Conservation (phyloP, 1,140 invertebrate genomes). For the Aphaenogaster floridana region DNA sequence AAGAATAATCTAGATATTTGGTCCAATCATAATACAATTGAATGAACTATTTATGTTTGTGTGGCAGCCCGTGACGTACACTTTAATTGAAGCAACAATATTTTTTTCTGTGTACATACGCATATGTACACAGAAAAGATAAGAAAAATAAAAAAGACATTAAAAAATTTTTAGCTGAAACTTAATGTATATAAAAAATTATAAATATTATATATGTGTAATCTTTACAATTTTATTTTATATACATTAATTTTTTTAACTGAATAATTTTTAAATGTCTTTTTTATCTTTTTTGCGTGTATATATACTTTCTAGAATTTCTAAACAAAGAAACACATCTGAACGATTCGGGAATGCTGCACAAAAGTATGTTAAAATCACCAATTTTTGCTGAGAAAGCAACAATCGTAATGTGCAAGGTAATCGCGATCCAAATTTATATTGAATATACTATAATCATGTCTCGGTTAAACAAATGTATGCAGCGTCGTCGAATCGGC, state of each 20-base stretch:
- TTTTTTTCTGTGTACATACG: no score
- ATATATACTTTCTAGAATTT: background rate
- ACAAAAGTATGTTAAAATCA: background rate
- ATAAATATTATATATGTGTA: background rate
- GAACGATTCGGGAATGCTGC: background rate
- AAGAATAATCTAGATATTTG: no score
- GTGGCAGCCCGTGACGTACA: no score
- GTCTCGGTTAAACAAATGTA: background rate
- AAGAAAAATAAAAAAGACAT: no score
- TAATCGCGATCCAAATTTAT: slow-evolving; percentile 5
- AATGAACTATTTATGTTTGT: no score
- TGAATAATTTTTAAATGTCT: background rate
- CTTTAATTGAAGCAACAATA: no score
- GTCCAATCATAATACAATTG: no score
- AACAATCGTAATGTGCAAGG: background rate
- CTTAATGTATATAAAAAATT: no score
- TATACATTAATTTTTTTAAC: background rate
- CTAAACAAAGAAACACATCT: background rate
- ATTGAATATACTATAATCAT: slow-evolving; percentile 4
- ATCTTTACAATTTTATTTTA: background rate
- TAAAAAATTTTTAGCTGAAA: no score
- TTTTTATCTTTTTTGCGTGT: background rate
- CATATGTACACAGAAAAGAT: no score
- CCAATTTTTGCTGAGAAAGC: background rate
- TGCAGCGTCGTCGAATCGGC: slow-evolving; percentile 5